Percentiles rank a stretch among this genome's conserved stretches.
Conservation (phyloP, 2,888 invertebrate genomes). For the Lumbricus terrestris region DNA sequence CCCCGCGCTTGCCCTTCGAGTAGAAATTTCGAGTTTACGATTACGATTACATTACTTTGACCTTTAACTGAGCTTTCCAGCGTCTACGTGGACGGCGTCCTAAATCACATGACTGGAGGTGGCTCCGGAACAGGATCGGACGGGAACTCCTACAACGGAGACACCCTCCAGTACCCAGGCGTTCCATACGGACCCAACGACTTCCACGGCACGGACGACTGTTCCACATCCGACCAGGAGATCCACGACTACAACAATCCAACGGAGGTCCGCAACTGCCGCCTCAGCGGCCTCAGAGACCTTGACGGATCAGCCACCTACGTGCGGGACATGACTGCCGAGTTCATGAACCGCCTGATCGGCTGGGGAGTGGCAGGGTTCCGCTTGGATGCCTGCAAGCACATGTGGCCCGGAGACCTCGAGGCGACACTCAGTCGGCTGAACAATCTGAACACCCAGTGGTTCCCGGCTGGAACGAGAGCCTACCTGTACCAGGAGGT, state of each 20-base stretch:
- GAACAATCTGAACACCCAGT: conserved; percentile 40
- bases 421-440: conserved; percentile 65
- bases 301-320: conserved; percentile 70
- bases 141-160: conserved; percentile 63
- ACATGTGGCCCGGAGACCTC: conserved; percentile 71
- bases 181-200: conserved; percentile 63
- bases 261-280: conserved; percentile 67
- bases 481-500: conserved; percentile 54
- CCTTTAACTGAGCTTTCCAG: conserved; percentile 49
- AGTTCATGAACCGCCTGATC: conserved; percentile 70
- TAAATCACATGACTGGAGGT: conserved; percentile 80
- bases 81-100: conserved; percentile 75
- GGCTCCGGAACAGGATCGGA: conserved; percentile 61
- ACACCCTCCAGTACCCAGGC: conserved; percentile 48
- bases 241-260: conserved; percentile 38
- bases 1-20: no score
- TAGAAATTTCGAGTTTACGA: no score
- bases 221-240: conserved; percentile 60
- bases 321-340: conserved; percentile 69
- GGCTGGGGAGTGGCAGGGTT: conserved; percentile 80
- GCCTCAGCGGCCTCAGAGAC: conserved; percentile 73
- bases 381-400: conserved; percentile 63
- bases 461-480: conserved; percentile 64
- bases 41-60: no score
- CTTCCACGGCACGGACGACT: conserved; percentile 62